These are phyloP conservation scores for Exaiptasia diaphana DNA, from an alignment of 64 coral and sea anemone species.

Conservation along the genomic window DNA sequence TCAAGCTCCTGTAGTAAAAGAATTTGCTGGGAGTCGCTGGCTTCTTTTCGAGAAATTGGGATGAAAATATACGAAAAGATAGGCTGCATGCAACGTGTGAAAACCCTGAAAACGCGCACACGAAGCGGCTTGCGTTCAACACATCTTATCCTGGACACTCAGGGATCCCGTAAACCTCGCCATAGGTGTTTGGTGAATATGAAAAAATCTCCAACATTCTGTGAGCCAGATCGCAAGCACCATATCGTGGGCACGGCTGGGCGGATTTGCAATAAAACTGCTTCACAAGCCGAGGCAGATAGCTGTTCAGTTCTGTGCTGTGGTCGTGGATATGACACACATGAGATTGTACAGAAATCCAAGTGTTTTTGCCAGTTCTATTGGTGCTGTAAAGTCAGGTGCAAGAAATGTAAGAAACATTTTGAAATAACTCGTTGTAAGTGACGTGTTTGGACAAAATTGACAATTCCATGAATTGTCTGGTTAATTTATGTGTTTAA, in stretches of 20 bases:
- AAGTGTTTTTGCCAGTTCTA: slow-evolving; percentile 64
- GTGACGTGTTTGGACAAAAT: too few species aligned
- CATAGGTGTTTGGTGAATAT: slow-evolving; percentile 39
- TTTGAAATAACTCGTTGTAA: slow-evolving; percentile 34
- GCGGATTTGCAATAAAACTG: slow-evolving; percentile 48
- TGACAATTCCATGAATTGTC: too few species aligned
- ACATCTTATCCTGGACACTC: background rate
- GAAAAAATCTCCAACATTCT: slow-evolving; percentile 33
- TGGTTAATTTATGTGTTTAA: too few species aligned
- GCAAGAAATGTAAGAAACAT: slow-evolving; percentile 56
- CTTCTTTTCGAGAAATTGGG: slow-evolving; percentile 44
- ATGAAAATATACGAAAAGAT: background rate
- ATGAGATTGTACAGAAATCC: slow-evolving; percentile 39
- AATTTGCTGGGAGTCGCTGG: slow-evolving; percentile 54
- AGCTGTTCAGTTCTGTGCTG: slow-evolving; percentile 60
- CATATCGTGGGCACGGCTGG: slow-evolving; percentile 52
- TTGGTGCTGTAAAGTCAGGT: slow-evolving; percentile 78
- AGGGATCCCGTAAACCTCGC: slow-evolving; percentile 29
- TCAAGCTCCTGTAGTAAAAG: slow-evolving; percentile 21
- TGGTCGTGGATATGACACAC: slow-evolving; percentile 76
- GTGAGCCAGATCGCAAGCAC: background rate
- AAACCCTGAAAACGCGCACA: background rate
- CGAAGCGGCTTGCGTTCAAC: slow-evolving; percentile 9
- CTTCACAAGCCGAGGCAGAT: background rate
- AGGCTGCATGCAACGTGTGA: background rate